Evolutionary conservation across 2,113 vertebrate species (phyloP), one percentile per base, ranked within the genome.

Genomic region (Tachycineta bicolor): DNA sequence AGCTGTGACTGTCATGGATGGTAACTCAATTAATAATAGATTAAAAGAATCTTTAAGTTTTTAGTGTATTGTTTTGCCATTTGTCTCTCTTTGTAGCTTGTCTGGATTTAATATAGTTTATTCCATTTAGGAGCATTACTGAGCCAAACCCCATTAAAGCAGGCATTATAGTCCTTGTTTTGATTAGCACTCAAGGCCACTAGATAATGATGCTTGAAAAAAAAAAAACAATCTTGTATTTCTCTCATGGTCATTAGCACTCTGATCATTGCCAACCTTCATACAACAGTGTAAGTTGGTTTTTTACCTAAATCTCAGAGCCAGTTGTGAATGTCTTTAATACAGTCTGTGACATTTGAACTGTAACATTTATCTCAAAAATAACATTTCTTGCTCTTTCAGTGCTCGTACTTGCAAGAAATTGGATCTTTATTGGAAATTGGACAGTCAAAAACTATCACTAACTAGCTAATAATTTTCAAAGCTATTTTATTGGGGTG

Each of bases 161-260:
- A 81, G 83, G 58, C 94, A 92, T 94, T 96, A 78, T 31, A 89
- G 69, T 64, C 56, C 49, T 81, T 95, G 79, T 83, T 96, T 95
- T 96, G 93, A 90, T 96, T 95, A 95, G 90, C 90, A 84, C 76
- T 96, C 88, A 88, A 68, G 60, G 83, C 90, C 93, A 84, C 52
- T 75, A 64, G 76, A 96, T 94, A 93, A 92, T 56, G 56, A 88
- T 88, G 68, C 65, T 78, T 82, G 33, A 89, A 91, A 93, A 89
- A 83, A 83, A 37, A 37, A 79, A 76, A 49, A 25, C n/a, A n/a
- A 41, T 22, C 44, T 69, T 0, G 0, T 90, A 39, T 94, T 89
- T 84, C 39, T 89, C 31, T 75, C 39, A 33, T 89, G 83, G 60
- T 94, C 85, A 62, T 93, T 92, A 96, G 79, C 79, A 75, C 83